Base-by-base conservation (phyloP, 2,888 invertebrate genomes). In the Priocnemis perturbator region DNA sequence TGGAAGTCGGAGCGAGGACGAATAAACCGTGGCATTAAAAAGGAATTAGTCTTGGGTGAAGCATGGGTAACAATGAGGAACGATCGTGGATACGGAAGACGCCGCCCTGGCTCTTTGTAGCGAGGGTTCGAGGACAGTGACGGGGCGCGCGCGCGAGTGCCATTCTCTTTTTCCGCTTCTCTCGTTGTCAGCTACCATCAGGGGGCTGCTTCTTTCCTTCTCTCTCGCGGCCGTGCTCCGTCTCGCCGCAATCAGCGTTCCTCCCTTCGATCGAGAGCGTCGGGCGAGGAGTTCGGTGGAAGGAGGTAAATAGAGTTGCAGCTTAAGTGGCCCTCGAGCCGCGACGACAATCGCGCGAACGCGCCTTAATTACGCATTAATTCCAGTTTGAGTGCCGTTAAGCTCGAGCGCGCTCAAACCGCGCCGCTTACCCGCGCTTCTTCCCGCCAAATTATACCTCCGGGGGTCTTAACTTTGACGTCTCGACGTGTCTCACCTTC, bases 291-390 rank as follows among this genome's bases (percentile, higher is more conserved):
- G 50, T 21, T 21, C n/a, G 37, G 30, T 2, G 26, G 17, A 61
- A 56, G 19, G 63, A 11, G 26, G 47, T 2, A 53, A 26, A 23
- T 59, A 30, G 64, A 60, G 47, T 61, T 68, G 63, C 55, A 19
- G 65, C 67, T 74, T 73, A 82, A 81, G 73, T 74, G 81, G 76
- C 63, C 71, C 75, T 75, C 74, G 67, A 73, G 74, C 58, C 74
- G 71, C 73, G 77, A 74, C 71, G 77, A 81, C 82, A 81, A 81
- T 82, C 79, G 83, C 76, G 73, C 70, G 76, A 78, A 76, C 74
- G 77, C 71, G 76, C 73, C 76, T 84, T 83, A 82, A 83, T 84
- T 81, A 81, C 78, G 78, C 81, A 83, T 84, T 84, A 84, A 83
- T 83, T 84, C 78, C 71, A 76, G 75, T 79, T 79, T 77, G 76